Evolutionary conservation across 2,113 vertebrate species (phyloP), one percentile per base, ranked within the genome.

Genomic region (Reinhardtius hippoglossoides): DNA sequence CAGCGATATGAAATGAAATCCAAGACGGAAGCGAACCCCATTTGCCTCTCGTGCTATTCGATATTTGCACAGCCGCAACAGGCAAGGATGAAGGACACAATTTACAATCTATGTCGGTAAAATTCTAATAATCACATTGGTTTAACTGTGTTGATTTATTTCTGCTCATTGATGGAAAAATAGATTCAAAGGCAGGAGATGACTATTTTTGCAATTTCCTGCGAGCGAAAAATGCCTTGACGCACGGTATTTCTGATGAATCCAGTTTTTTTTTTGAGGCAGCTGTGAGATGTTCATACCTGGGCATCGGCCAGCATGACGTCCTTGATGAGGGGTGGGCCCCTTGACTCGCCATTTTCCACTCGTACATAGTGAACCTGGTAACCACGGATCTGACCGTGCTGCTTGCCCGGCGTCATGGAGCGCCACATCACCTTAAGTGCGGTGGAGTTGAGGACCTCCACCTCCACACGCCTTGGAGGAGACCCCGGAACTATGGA

Each of bases 341-440:
- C 97, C 42, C 95, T 94, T 44, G 97, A 97, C 94, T 99, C 97
- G 18, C 97, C 96, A 4, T 97, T 97, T 90, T 97, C 97, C 92
- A 99, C 97, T 26, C 95, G 96, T 0, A 97, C 97, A 0, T 97
- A 98, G 93, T 99, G 98, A 78, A 99, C 97, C 92, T 99, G 98
- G 94, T 99, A 99, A 85, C 98, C 97, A 7, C 97, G 97, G 81
- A 99, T 98, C 93, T 99, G 97, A 60, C 97, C 97, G 2, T 99
- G 96, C 83, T 99, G 98, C 72, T 96, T 95, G 90, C 94, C 97
- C 24, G 95, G 96, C 57, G 93, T 88, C 56, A 97, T 94, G 0
- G 98, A 98, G 74, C 97, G 97, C 97, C 98, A 99, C 93, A 96
- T 96, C 90, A 99, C 97, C 81, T 96, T 96, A 83, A 99, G 92